Evolutionary conservation across 2,113 vertebrate genomes (phyloP).

Genomic region (Prolemur simus): DNA sequence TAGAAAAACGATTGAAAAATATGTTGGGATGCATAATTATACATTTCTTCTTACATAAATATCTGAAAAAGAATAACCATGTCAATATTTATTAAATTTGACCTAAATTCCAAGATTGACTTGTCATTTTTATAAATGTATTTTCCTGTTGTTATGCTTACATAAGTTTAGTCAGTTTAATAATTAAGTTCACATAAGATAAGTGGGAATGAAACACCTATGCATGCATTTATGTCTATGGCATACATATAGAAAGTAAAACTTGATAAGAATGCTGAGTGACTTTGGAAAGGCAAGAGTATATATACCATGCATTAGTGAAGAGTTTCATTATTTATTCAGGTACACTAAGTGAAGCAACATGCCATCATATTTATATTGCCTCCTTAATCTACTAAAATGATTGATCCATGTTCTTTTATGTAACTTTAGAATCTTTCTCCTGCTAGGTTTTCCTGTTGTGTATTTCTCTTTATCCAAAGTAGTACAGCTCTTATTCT

Average conservation of each 20-base stretch:
- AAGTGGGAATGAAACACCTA: background rate
- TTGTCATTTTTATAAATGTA: conserved; percentile 41
- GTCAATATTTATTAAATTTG: background rate
- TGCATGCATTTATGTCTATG: conserved; percentile 73
- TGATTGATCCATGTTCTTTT: conserved; percentile 87
- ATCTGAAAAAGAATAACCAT: background rate
- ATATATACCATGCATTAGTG: conserved; percentile 81
- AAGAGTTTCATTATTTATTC: conserved; percentile 88
- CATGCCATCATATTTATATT: conserved; percentile 85
- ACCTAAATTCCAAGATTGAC: conserved; percentile 31
- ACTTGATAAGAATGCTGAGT: conserved; percentile 65
- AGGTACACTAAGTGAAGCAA: conserved; percentile 87
- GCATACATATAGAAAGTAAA: conserved; percentile 37
- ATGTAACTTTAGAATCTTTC: conserved; percentile 88
- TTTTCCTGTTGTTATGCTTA: conserved; percentile 10
- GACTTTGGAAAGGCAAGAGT: conserved; percentile 73
- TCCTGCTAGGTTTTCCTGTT: conserved; percentile 89
- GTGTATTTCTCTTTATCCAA: conserved; percentile 89
- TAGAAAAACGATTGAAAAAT: conserved; percentile 1
- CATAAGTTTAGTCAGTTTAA: background rate
- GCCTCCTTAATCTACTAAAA: conserved; percentile 87
- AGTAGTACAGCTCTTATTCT: conserved; percentile 91
- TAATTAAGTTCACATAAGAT: conserved; percentile 5
- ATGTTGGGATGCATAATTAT: background rate
- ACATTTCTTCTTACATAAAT: conserved; percentile 6